A percentile compares a stretch with the other conserved stretches of the same genome.
Evolutionary conservation across 2,888 invertebrate species (phyloP).

Genomic region (Nemurella pictetii): DNA sequence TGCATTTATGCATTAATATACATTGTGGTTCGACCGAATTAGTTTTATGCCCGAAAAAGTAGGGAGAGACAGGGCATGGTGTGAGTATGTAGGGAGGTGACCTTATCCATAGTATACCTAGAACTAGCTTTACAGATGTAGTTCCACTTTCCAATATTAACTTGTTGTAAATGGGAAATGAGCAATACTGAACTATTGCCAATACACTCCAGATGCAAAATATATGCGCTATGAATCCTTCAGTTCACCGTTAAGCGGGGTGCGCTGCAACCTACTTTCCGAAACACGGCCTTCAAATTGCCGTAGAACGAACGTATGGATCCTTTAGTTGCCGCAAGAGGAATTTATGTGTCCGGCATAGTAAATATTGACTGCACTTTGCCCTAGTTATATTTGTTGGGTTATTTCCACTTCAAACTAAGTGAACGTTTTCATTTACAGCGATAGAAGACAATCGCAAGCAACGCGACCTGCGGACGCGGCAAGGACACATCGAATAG

Average conservation of each 20-base stretch:
- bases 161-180: neutral
- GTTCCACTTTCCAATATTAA: slow-evolving; percentile 11
- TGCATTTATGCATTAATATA: neutral
- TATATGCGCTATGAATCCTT: neutral
- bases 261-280: neutral
- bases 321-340: neutral
- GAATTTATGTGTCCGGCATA: neutral
- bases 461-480: neutral
- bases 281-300: neutral
- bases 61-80: slow-evolving; percentile 25
- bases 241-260: neutral
- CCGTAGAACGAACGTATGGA: neutral
- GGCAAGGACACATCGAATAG: neutral
- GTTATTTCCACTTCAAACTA: neutral
- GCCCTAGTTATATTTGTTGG: neutral
- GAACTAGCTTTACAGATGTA: slow-evolving; percentile 7
- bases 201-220: neutral
- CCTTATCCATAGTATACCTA: slow-evolving; percentile 19
- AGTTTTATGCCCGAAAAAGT: slow-evolving; percentile 9
- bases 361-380: neutral
- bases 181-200: neutral
- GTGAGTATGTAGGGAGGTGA: slow-evolving; percentile 11
- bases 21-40: neutral
- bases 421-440: neutral
- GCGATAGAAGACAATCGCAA: neutral